A percentile compares a stretch with the other conserved stretches of the same genome.
phyloP scores from a whole-genome alignment of 2,888 invertebrate genomes.

The Homarus gammarus region DNA sequence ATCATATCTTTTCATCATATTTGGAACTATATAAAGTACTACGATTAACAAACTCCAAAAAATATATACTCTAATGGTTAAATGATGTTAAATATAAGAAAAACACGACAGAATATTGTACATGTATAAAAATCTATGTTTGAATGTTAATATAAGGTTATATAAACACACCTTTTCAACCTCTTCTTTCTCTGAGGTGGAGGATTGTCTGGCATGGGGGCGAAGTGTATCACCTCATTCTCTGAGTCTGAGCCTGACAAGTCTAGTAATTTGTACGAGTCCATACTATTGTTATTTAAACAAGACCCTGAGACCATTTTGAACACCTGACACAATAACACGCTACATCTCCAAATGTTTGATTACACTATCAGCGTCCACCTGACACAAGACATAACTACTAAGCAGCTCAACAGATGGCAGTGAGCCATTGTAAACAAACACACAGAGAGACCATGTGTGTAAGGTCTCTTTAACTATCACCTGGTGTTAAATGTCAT shows the following conservation, averaged over 20 bases:
- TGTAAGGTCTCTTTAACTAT: background rate
- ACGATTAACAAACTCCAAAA: too few species aligned
- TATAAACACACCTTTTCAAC: conserved; percentile 34
- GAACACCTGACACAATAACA: conserved; percentile 37
- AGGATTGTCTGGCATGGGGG: conserved; percentile 32
- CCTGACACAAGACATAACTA: conserved; percentile 10
- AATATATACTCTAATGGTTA: too few species aligned
- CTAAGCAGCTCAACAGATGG: conserved; percentile 32
- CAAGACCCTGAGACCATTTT: conserved; percentile 59
- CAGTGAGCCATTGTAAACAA: conserved; percentile 22
- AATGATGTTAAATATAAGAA: too few species aligned
- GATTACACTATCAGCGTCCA: conserved; percentile 28
- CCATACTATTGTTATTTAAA: conserved; percentile 41
- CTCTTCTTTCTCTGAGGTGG: conserved; percentile 53
- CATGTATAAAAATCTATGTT: too few species aligned
- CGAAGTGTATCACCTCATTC: conserved; percentile 45
- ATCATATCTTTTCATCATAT: too few species aligned
- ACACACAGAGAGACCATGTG: background rate
- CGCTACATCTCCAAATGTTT: conserved; percentile 15
- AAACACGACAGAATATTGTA: too few species aligned
- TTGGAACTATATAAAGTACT: too few species aligned
- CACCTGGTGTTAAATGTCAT: background rate
- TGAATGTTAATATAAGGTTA: too few species aligned
- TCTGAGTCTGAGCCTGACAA: conserved; percentile 60
- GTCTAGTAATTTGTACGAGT: conserved; percentile 61